These are phyloP conservation scores for Aurelia aurita complex sp. Pacific DNA, from an alignment of 30 jellyfish, hydroid and myxozoan genomes.

Conservation along the genomic window DNA sequence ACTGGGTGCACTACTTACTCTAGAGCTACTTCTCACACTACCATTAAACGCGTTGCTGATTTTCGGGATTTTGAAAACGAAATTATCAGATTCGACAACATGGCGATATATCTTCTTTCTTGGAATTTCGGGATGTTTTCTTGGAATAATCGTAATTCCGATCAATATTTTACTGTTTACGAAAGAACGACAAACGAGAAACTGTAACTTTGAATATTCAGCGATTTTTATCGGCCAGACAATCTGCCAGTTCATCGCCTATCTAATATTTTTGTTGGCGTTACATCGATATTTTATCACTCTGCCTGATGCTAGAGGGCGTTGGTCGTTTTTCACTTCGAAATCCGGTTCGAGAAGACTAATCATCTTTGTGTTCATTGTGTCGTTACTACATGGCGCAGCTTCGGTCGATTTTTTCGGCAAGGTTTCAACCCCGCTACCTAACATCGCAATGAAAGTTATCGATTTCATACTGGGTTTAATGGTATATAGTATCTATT, in stretches of 20 bases:
- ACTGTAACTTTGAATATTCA: constrained; percentile 30
- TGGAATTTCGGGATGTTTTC: constrained; percentile 38
- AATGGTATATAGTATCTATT: constrained; percentile 10
- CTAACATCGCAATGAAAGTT: constrained; percentile 39
- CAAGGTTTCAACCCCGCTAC: constrained; percentile 22
- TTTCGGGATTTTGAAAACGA: constrained; percentile 17
- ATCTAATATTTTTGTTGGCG: constrained; percentile 34
- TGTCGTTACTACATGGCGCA: constrained; percentile 48
- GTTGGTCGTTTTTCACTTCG: neutral
- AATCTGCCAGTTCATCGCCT: constrained; percentile 42
- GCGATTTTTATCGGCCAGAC: constrained; percentile 53
- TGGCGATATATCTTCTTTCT: constrained; percentile 34
- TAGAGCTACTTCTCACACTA: constrained; percentile 3
- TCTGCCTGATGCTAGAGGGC: constrained; percentile 11
- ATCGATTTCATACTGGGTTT: constrained; percentile 40
- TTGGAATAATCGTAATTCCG: constrained; percentile 36
- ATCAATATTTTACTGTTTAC: constrained; percentile 36
- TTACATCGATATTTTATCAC: constrained; percentile 45
- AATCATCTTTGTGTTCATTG: neutral
- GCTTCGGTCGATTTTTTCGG: constrained; percentile 55
- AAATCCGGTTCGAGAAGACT: neutral
- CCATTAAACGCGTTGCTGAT: constrained; percentile 23
- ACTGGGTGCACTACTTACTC: neutral
- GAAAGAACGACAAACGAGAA: neutral
- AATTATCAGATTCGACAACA: constrained; percentile 9